Percentiles rank a stretch among this genome's conserved stretches.
Evolutionary conservation across 1,140 invertebrate genomes (phyloP).

Genomic region (Aphidius ervi): DNA sequence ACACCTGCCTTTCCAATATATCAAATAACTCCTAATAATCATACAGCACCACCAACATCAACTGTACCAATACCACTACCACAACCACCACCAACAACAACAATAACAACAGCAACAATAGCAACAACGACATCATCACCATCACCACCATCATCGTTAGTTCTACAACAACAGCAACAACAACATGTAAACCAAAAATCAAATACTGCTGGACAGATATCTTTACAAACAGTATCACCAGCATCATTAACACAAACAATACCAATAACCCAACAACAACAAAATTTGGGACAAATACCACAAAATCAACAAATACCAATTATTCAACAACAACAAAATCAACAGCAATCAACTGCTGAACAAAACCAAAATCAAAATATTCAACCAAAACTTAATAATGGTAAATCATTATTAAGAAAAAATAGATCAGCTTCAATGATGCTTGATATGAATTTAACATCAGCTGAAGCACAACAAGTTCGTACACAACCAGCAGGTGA

Average conservation of each 20-base stretch:
- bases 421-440: constrained; percentile 53
- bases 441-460: constrained; percentile 53
- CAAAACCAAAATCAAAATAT: constrained; percentile 42
- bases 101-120: constrained; percentile 35
- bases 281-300: constrained; percentile 20
- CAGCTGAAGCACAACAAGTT: constrained; percentile 56
- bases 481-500: constrained; percentile 51
- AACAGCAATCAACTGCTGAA: constrained; percentile 42
- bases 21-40: too few relatives aligned
- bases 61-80: too few relatives aligned
- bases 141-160: too few relatives aligned
- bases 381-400: constrained; percentile 45
- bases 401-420: constrained; percentile 56
- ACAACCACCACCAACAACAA: constrained; percentile 15
- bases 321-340: constrained; percentile 32
- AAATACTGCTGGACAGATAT: too few relatives aligned
- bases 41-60: too few relatives aligned
- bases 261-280: constrained; percentile 29
- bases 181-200: constrained; percentile 32
- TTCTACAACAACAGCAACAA: constrained; percentile 10
- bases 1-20: too few relatives aligned
- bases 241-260: constrained; percentile 18
- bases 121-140: too few relatives aligned
- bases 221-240: too few relatives aligned
- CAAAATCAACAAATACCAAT: constrained; percentile 30